Percentiles rank a stretch among this genome's conserved stretches.
Evolutionary conservation across 2,888 invertebrate genomes (phyloP).

Genomic region (Mechanitis mazaeus): DNA sequence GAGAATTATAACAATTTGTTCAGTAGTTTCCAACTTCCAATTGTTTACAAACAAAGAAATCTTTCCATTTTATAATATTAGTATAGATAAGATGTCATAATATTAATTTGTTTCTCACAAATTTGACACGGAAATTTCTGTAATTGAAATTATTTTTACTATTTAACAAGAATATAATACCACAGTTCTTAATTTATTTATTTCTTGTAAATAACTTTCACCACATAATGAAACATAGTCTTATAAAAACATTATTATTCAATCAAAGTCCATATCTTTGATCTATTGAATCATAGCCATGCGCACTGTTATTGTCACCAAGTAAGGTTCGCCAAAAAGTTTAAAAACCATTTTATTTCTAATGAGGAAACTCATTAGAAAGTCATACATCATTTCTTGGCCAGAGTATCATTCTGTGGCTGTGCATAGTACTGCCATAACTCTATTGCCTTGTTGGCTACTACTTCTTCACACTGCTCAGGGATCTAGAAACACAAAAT

Average conservation of each 20-base stretch:
- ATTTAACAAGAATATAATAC: no score
- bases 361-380: constrained; percentile 72
- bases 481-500: constrained; percentile 76
- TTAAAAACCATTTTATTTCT: constrained; percentile 50
- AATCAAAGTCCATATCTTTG: background rate
- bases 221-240: no score
- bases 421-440: constrained; percentile 88
- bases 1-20: no score
- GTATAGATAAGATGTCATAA: no score
- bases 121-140: no score
- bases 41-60: no score
- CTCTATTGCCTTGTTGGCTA: constrained; percentile 90
- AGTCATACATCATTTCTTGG: constrained; percentile 75
- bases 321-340: background rate
- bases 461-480: constrained; percentile 87
- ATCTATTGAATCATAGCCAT: background rate
- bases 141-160: no score
- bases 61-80: no score
- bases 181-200: no score
- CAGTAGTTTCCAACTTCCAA: no score
- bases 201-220: no score
- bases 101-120: no score
- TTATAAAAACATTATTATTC: background rate
- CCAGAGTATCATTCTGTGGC: constrained; percentile 63
- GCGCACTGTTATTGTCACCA: background rate